Conservation (phyloP, 23 tunicate species). For the Aplidium turbinatum region DNA sequence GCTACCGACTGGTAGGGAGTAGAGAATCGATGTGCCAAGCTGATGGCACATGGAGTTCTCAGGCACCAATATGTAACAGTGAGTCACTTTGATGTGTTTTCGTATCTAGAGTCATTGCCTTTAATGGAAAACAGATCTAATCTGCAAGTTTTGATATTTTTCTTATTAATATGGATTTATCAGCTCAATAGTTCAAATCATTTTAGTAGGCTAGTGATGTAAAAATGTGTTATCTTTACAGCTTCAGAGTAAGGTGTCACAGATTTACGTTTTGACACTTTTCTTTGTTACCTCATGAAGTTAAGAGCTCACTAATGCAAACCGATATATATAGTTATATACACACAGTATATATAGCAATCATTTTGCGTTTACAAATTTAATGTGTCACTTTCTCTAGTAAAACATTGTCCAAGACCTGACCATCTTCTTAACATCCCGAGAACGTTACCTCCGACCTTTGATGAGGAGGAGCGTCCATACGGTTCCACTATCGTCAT, state of each 20-base stretch:
- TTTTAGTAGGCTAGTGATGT: too few relatives aligned
- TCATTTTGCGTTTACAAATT: neutral
- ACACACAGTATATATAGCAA: neutral
- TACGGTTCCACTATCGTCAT: conserved; percentile 26
- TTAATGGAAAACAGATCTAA: too few relatives aligned
- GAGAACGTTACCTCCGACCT: neutral
- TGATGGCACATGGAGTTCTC: conserved; percentile 58
- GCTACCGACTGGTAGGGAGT: conserved; percentile 51
- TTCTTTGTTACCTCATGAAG: neutral
- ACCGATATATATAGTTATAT: too few relatives aligned
- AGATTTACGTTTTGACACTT: too few relatives aligned
- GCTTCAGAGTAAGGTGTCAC: too few relatives aligned
- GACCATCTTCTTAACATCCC: conserved; percentile 29
- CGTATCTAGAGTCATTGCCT: too few relatives aligned
- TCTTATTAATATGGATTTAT: too few relatives aligned
- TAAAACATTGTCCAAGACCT: conserved; percentile 48
- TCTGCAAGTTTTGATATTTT: too few relatives aligned
- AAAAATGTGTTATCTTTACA: too few relatives aligned
- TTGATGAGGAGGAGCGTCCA: conserved; percentile 2
- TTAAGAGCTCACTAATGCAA: too few relatives aligned
- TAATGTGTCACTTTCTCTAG: conserved; percentile 14
- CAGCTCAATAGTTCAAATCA: too few relatives aligned
- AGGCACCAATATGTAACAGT: conserved; percentile 58
- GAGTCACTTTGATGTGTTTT: too few relatives aligned
- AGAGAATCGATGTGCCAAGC: conserved; percentile 21